Percentiles rank a stretch among this genome's conserved stretches.
These are phyloP conservation scores for Rhynchotus rufescens DNA, from an alignment of 2,797 vertebrate genomes.

Conservation along the genomic window DNA sequence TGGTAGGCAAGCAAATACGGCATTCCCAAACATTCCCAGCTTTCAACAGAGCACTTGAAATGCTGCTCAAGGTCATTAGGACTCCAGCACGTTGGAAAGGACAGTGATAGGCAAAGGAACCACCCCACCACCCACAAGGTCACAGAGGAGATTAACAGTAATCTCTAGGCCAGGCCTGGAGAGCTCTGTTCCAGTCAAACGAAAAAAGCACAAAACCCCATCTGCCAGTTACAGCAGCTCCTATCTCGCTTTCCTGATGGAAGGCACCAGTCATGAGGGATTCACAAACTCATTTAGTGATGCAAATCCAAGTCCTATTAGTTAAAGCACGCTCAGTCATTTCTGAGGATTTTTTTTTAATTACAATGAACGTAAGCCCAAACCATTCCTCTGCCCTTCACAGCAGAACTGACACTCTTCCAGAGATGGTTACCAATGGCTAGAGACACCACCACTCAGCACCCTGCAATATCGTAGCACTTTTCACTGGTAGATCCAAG, in stretches of 20 bases:
- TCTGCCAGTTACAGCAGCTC: not conserved
- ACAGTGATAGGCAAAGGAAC: not conserved
- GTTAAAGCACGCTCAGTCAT: slow-evolving; percentile 7
- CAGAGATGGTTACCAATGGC: fast-evolving
- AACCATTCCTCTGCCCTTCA: not conserved
- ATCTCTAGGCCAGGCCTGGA: not conserved
- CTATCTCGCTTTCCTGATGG: not conserved
- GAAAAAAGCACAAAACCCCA: not conserved
- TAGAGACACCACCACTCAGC: not conserved
- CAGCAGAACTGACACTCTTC: not conserved
- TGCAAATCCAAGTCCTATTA: slow-evolving; percentile 3
- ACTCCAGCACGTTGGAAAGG: not conserved
- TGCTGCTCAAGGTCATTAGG: not conserved
- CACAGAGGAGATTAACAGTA: not conserved
- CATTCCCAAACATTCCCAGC: fast-evolving
- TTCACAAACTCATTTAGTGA: slow-evolving; percentile 15
- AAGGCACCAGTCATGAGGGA: slow-evolving; percentile 2
- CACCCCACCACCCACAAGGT: not conserved
- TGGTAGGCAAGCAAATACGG: not conserved
- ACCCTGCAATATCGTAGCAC: not conserved
- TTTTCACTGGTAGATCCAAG: not conserved
- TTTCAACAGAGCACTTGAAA: not conserved
- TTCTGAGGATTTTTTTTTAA: not conserved
- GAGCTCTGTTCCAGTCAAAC: not conserved
- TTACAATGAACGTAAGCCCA: not conserved